Conservation (phyloP, 2,113 vertebrate genomes). For the Perca fluviatilis region DNA sequence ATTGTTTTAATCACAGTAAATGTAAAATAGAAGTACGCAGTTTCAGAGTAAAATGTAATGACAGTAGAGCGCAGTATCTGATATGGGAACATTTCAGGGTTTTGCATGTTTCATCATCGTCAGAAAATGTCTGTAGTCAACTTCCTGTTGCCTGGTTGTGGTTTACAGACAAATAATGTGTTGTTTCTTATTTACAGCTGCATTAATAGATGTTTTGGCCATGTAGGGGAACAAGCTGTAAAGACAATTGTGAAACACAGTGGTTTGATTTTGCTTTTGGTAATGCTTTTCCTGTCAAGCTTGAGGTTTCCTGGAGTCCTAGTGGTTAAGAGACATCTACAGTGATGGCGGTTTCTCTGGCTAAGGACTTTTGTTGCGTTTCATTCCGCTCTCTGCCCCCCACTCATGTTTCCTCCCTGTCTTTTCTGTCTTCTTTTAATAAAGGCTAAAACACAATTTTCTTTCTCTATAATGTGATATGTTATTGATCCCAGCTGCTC, state of each 20-base stretch:
- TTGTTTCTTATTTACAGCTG: not conserved
- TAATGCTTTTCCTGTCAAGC: not conserved
- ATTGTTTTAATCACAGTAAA: not conserved
- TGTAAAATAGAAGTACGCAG: not conserved
- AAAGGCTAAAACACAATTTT: not conserved
- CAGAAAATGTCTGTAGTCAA: not conserved
- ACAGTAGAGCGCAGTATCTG: not conserved
- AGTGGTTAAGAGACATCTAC: not conserved
- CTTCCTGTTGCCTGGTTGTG: slow-evolving; percentile 60
- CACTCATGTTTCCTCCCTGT: not conserved
- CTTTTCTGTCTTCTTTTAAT: not conserved
- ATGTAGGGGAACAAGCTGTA: not conserved
- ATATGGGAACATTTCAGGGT: not conserved
- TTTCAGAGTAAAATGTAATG: not conserved
- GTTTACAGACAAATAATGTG: no score
- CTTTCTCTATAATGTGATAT: not conserved
- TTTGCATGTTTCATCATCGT: not conserved
- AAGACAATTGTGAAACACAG: not conserved
- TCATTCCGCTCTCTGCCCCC: not conserved
- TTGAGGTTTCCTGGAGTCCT: not conserved
- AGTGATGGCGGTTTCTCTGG: not conserved
- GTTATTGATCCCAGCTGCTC: not conserved
- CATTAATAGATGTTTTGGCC: not conserved
- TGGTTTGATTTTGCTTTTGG: not conserved
- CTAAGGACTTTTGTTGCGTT: not conserved